Base-by-base conservation (phyloP, 1,140 invertebrate species). In the Popillia japonica region DNA sequence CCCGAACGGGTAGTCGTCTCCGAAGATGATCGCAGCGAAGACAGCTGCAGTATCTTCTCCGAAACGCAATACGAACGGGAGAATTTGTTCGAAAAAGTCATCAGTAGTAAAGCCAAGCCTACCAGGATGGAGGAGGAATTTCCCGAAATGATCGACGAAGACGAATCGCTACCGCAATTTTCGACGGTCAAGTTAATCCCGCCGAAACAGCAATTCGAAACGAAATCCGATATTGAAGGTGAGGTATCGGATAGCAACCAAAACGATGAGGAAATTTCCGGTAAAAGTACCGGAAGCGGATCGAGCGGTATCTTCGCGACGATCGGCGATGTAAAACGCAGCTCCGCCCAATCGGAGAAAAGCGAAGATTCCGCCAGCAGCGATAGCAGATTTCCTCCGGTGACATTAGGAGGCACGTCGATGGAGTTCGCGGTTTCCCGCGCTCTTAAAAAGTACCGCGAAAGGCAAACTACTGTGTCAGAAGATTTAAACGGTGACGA, bases 391-490 rank as follows among this genome's bases (percentile, higher is more conserved):
- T 82, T 90, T 34, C 89, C 89, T 3, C 88, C 88, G 8, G 90
- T 91, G 11, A 87, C 88, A 41, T 75, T 88, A 20, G 91, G 88
- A 61, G 91, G 92, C 42, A 90, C 91, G 4, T 92, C 92, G 74
- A 91, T 94, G 90, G 94, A 96, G 86, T 96, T 96, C 86, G 94
- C 94, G 0, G 95, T 95, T 3, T 95, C 94, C 0, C 87, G 94
- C 83, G 94, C 94, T 1, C 86, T 96, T 44, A 94, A 94, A 27
- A 95, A 95, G 87, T 96, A 95, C 85, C 87, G 94, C 74, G 90
- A 95, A 83, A 88, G 93, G 80, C 94, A 95, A 83, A 92, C 92
- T 64, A 92, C 91, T 14, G 92, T 91, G 17, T 87, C 91, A 20
- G 92, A 93, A 81, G 92, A 93, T 74, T 91, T 91, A 84, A 44